Conservation (phyloP, 2,888 invertebrate genomes). For the Meteorus colon region DNA sequence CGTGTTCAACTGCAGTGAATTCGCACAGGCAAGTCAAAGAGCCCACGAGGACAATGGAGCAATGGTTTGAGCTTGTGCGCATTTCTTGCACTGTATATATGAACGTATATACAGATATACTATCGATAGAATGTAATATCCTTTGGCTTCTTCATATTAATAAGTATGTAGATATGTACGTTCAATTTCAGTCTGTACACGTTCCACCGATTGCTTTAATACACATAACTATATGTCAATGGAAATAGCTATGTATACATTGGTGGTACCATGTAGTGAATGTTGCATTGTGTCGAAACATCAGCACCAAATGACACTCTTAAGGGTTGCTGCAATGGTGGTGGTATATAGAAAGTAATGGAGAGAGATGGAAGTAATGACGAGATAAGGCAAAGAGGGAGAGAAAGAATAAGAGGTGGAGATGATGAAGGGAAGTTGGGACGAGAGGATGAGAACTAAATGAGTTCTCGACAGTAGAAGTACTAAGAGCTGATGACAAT, state of each 20-base stretch:
- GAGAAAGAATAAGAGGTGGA: slow-evolving; percentile 10
- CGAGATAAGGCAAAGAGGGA: background rate
- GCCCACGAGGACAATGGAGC: slow-evolving; percentile 32
- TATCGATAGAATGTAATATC: slow-evolving; percentile 35
- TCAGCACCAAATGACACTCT: slow-evolving; percentile 27
- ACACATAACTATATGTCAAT: background rate
- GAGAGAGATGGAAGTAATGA: slow-evolving; percentile 14
- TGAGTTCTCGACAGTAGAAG: slow-evolving; percentile 25
- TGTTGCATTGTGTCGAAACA: slow-evolving; percentile 28
- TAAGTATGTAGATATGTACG: slow-evolving; percentile 6
- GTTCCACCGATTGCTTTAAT: background rate
- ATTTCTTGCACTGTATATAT: background rate
- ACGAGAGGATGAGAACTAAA: slow-evolving; percentile 25
- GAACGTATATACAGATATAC: slow-evolving; percentile 1
- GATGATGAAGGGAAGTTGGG: background rate
- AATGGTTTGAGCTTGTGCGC: slow-evolving; percentile 19
- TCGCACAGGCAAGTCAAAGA: slow-evolving; percentile 27
- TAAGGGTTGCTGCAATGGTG: background rate
- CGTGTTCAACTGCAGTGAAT: background rate
- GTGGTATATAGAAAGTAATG: background rate
- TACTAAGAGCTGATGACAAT: slow-evolving; percentile 7
- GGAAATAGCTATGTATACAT: background rate
- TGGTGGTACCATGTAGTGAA: slow-evolving; percentile 6
- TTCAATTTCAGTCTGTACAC: background rate
- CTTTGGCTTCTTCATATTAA: slow-evolving; percentile 30